These are phyloP conservation scores for Priocnemis perturbator DNA, from an alignment of 2,888 invertebrate species.

Conservation along the genomic window DNA sequence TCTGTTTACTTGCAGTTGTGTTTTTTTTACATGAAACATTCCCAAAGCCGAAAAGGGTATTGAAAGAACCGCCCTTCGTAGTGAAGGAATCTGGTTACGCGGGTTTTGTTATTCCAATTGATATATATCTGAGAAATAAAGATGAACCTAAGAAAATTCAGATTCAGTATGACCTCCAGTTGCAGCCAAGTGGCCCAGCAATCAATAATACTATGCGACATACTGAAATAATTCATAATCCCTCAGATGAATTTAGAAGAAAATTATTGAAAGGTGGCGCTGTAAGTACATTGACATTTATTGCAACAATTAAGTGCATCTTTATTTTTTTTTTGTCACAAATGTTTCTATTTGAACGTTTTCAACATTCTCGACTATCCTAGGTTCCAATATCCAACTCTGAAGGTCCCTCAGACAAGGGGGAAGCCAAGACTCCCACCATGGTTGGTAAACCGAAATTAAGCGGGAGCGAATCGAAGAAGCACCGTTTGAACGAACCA, in stretches of 20 bases:
- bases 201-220: slow-evolving; percentile 85
- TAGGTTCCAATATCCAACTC: slow-evolving; percentile 75
- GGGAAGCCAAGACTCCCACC: slow-evolving; percentile 78
- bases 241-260: slow-evolving; percentile 91
- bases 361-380: too few relatives aligned
- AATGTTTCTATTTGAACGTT: not conserved
- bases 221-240: slow-evolving; percentile 89
- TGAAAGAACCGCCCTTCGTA: slow-evolving; percentile 93
- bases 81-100: slow-evolving; percentile 97
- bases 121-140: slow-evolving; percentile 91
- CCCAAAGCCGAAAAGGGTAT: slow-evolving; percentile 91
- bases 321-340: not conserved
- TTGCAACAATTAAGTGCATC: not conserved
- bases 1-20: slow-evolving; percentile 78
- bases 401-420: slow-evolving; percentile 78
- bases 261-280: slow-evolving; percentile 93
- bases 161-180: slow-evolving; percentile 89
- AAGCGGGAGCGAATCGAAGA: slow-evolving; percentile 76
- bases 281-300: slow-evolving; percentile 72
- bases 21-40: slow-evolving; percentile 95
- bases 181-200: slow-evolving; percentile 86
- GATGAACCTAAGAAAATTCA: slow-evolving; percentile 89
- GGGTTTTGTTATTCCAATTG: slow-evolving; percentile 92
- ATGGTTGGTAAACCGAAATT: slow-evolving; percentile 85
- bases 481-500: slow-evolving; percentile 69